Evolutionary conservation across 2,797 vertebrate genomes (phyloP).

Genomic region (Lepilemur ruficaudatus): DNA sequence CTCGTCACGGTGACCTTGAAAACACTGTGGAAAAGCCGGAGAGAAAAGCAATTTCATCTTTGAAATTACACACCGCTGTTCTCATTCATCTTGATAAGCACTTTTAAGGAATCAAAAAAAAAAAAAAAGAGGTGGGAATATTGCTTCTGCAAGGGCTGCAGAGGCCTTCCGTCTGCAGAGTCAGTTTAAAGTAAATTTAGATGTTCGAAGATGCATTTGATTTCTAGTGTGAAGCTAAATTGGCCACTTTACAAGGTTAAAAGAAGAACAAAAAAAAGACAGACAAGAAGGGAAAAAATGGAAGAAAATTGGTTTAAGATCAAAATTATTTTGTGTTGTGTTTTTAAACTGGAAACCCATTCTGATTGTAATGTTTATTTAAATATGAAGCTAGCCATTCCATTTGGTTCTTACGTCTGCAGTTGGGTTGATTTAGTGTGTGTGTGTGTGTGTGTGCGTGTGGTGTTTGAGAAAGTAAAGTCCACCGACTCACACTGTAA

Average conservation of each 20-base stretch:
- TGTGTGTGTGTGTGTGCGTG: not conserved
- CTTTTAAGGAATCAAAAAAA: slow-evolving; percentile 84
- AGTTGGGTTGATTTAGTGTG: slow-evolving; percentile 3
- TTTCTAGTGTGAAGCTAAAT: slow-evolving; percentile 82
- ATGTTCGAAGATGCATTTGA: slow-evolving; percentile 83
- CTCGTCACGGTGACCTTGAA: slow-evolving; percentile 84
- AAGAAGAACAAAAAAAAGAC: not conserved
- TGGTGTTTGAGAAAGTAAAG: not conserved
- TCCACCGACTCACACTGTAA: not conserved
- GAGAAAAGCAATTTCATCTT: slow-evolving; percentile 89
- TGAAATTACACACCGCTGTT: slow-evolving; percentile 87
- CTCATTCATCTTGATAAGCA: slow-evolving; percentile 90
- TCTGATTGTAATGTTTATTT: not conserved
- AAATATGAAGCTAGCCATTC: not conserved
- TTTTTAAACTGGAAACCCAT: not conserved
- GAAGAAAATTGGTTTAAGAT: not conserved
- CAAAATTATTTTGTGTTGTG: not conserved
- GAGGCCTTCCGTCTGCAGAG: slow-evolving; percentile 76
- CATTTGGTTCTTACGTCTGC: not conserved
- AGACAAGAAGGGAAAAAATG: not conserved
- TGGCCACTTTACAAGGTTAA: slow-evolving; percentile 65
- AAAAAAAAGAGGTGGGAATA: slow-evolving; percentile 76
- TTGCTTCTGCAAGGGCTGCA: slow-evolving; percentile 79
- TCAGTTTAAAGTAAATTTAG: slow-evolving; percentile 85
- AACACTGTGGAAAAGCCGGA: slow-evolving; percentile 80